Evolutionary conservation across 2,797 vertebrate species (phyloP).

Genomic region (Chaetophractus vellerosus): DNA sequence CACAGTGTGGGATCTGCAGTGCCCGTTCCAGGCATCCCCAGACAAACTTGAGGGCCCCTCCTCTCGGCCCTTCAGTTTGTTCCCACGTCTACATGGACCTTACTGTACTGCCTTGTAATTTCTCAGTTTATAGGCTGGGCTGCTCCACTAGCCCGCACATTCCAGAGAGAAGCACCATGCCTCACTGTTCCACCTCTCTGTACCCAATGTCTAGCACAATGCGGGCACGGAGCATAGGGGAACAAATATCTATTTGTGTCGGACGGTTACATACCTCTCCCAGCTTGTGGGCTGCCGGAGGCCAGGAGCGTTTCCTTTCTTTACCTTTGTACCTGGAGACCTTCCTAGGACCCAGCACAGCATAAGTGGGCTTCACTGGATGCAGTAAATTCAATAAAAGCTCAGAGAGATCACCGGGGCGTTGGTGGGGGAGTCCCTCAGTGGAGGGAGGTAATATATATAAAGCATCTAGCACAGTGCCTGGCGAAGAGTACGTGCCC

Average conservation of each 20-base stretch:
- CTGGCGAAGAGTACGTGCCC: not conserved
- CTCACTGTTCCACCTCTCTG: not conserved
- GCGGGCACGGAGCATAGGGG: rapidly evolving
- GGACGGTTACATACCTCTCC: rapidly evolving
- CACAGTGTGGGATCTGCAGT: not conserved
- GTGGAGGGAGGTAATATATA: not conserved
- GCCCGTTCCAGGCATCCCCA: not conserved
- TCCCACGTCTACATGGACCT: not conserved
- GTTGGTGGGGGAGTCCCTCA: not conserved
- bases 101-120: rapidly evolving
- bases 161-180: rapidly evolving
- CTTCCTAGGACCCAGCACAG: not conserved
- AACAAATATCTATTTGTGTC: not conserved
- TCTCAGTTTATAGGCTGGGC: not conserved
- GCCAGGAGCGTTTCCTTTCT: not conserved
- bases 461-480: not conserved
- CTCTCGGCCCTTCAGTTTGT: not conserved
- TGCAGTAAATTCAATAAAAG: not conserved
- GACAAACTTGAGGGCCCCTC: not conserved
- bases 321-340: not conserved
- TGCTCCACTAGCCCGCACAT: not conserved
- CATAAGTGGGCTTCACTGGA: not conserved
- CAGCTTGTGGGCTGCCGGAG: not conserved
- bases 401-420: not conserved
- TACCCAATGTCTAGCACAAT: rapidly evolving